Base-by-base conservation (phyloP, 2,113 vertebrate genomes). In the Charina bottae region DNA sequence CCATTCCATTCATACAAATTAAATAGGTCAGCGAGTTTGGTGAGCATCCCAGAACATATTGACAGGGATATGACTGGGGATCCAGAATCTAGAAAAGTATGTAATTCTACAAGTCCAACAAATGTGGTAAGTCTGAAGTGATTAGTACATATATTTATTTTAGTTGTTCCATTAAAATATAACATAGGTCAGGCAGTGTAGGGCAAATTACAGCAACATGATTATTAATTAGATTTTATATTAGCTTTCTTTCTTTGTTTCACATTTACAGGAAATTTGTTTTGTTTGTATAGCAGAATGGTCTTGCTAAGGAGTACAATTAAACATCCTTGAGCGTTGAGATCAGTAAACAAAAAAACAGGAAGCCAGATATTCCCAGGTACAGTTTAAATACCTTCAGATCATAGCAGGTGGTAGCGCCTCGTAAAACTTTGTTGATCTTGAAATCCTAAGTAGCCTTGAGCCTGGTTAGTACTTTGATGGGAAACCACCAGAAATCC, bases 101-200 rank as follows among this genome's bases (percentile, higher is more conserved):
- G 12, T 85, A 83, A 88, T 85, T 89, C 93, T 92, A 46, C 37
- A 92, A 53, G 42, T 90, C 91, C 93, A 95, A 91, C 92, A 92
- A 85, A 83, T 88, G 58, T 37, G 54, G 6, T 37, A 46, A 54
- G 19, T 78, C 46, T 83, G 92, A 60, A 90, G 58, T 84, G 92
- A 83, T 83, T 24, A 59, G 10, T 56, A 60, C 92, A 88, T 78
- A 86, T 86, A 0, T 0, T 94, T 96, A 90, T 33, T 91, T 55
- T 62, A 94, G 87, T 83, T 0, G 0, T 92, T 96, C 88, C 53
- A 92, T 88, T 62, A 92, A 93, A 90, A 94, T 92, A 95, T 94
- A 94, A 60, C 84, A 94, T 49, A 89, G 24, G 23, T 86, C 83
- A 90, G 89, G 90, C 60, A 87, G 93, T 60, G 91, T 56, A 93